Percentiles rank a stretch among this genome's conserved stretches.
Evolutionary conservation across 1,140 invertebrate species (phyloP).

Genomic region (Thaumetopoea pityocampa): DNA sequence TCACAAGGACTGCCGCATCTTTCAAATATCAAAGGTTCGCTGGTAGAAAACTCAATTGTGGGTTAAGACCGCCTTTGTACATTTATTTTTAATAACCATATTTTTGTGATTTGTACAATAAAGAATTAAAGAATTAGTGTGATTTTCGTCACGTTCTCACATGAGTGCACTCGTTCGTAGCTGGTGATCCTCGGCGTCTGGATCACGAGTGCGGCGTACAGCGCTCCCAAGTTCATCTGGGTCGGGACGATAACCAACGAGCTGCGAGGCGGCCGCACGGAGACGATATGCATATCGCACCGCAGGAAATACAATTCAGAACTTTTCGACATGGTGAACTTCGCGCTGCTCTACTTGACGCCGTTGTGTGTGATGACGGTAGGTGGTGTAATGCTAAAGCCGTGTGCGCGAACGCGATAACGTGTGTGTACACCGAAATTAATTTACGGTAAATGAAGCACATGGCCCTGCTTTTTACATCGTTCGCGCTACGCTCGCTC

Average conservation of each 20-base stretch:
- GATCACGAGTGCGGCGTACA: conserved; percentile 85
- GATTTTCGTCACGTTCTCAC: not conserved
- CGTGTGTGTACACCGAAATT: too few relatives aligned
- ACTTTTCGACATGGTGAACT: conserved; percentile 85
- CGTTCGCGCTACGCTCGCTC: too few relatives aligned
- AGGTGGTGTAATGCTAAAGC: too few relatives aligned
- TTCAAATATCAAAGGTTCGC: too few relatives aligned
- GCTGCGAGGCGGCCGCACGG: conserved; percentile 76
- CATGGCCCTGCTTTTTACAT: too few relatives aligned
- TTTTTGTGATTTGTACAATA: too few relatives aligned
- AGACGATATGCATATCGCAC: conserved; percentile 85
- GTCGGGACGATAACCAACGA: conserved; percentile 81
- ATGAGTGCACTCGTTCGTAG: conserved; percentile 54
- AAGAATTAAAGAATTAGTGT: not conserved
- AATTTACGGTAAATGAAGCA: too few relatives aligned
- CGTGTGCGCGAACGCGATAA: too few relatives aligned
- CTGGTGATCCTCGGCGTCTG: conserved; percentile 85
- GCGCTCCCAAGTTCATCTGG: conserved; percentile 85
- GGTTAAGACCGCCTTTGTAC: too few relatives aligned
- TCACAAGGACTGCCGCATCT: too few relatives aligned
- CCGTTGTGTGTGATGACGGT: conserved; percentile 85
- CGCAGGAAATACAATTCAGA: conserved; percentile 85
- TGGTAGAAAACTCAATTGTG: too few relatives aligned
- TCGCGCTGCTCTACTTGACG: conserved; percentile 84
- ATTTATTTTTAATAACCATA: too few relatives aligned